Evolutionary conservation across 2,113 vertebrate genomes (phyloP).

Genomic region (Ceratotherium simum): DNA sequence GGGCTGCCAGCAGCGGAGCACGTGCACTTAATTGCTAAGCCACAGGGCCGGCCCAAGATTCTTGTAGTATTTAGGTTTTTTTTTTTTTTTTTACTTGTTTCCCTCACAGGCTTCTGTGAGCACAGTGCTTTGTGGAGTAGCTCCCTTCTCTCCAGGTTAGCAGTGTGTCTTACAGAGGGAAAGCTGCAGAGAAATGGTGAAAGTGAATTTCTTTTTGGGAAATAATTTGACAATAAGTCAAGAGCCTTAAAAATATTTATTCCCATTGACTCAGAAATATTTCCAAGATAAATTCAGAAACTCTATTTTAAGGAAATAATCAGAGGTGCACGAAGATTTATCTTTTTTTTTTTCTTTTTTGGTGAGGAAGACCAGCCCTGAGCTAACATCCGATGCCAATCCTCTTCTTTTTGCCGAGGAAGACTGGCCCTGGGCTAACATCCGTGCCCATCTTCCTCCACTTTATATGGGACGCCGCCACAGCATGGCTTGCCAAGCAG

Average conservation of each 20-base stretch:
- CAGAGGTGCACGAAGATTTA: not conserved
- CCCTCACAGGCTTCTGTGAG: not conserved
- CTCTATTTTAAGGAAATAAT: not conserved
- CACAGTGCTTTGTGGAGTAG: not conserved
- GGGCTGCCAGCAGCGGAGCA: too few relatives aligned
- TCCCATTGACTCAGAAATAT: constrained; percentile 8
- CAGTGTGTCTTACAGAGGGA: not conserved
- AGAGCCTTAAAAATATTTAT: not conserved
- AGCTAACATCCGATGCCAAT: too few relatives aligned
- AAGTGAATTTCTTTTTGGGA: constrained; percentile 24
- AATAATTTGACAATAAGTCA: not conserved
- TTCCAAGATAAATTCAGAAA: constrained; percentile 1
- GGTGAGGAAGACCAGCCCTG: too few relatives aligned
- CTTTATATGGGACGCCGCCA: too few relatives aligned
- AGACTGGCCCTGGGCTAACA: too few relatives aligned
- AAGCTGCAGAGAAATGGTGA: not conserved
- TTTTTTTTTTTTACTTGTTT: not conserved
- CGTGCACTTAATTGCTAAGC: too few relatives aligned
- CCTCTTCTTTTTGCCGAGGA: too few relatives aligned
- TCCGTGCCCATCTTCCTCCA: too few relatives aligned
- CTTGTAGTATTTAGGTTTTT: not conserved
- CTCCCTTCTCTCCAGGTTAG: not conserved
- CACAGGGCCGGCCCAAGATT: not conserved
- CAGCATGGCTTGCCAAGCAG: too few relatives aligned
- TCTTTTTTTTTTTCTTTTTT: too few relatives aligned